These are phyloP conservation scores for Nasonia giraulti DNA, from an alignment of 1,140 invertebrate species.

Conservation along the genomic window DNA sequence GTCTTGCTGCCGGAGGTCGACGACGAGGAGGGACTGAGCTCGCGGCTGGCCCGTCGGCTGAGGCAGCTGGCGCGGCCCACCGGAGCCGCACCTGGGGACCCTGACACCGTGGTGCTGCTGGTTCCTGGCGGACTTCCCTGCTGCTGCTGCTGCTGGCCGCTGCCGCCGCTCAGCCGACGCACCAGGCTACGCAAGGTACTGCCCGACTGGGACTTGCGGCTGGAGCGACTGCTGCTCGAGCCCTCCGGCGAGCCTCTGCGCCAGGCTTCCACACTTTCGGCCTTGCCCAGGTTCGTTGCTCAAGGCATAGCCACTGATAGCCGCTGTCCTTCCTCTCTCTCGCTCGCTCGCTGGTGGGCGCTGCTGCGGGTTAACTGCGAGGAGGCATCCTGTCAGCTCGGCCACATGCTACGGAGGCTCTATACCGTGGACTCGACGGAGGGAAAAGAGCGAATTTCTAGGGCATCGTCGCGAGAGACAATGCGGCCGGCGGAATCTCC, in stretches of 20 bases:
- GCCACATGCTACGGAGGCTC: no score
- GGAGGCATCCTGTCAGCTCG: neutral
- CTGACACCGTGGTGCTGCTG: conserved; percentile 67
- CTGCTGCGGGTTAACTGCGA: neutral
- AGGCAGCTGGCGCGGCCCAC: conserved; percentile 63
- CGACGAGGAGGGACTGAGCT: conserved; percentile 66
- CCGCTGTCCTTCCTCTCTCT: neutral
- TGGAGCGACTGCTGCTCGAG: neutral
- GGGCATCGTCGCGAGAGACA: neutral
- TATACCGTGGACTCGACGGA: neutral
- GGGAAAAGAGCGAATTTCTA: neutral
- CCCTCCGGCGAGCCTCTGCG: conserved; percentile 16
- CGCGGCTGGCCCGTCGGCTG: conserved; percentile 66
- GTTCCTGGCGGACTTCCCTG: conserved; percentile 45
- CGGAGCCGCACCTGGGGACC: conserved; percentile 60
- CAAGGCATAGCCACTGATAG: conserved; percentile 20
- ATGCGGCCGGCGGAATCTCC: neutral
- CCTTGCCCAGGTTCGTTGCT: conserved; percentile 12
- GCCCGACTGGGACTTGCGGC: conserved; percentile 40
- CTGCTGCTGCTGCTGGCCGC: conserved; percentile 37
- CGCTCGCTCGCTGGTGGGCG: neutral
- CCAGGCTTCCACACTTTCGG: conserved; percentile 28
- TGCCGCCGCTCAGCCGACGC: conserved; percentile 58
- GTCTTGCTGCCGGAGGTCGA: conserved; percentile 39
- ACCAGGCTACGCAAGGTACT: conserved; percentile 56